Base-by-base conservation (phyloP, 2,888 invertebrate species). In the Amblyjoppa fuscipennis region DNA sequence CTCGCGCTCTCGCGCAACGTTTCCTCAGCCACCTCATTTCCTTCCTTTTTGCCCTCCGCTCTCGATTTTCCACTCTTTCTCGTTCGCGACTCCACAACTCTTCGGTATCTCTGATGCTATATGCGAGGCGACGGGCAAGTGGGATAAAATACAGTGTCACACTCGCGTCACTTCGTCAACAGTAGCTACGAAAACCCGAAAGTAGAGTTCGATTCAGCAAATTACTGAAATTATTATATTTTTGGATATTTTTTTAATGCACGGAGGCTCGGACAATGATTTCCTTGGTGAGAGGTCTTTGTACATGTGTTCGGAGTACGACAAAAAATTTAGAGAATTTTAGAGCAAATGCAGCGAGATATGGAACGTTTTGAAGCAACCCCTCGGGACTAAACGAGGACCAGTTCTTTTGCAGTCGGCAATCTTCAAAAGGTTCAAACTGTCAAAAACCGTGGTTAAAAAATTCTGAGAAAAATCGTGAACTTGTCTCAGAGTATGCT, bases 11-110 rank as follows among this genome's bases (percentile, higher is more conserved):
- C 41, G 38, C 53, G 1, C 61, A 61, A 34, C 61, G 59, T 53
- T 49, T 34, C 49, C 45, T n/a, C 38, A 75, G 49, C 49, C 75
- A 64, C 45, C 49, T 64, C 75, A 64, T 75, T 75, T 75, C 31
- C 75, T 75, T 75, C 41, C 41, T 74, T 61, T 68, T 66, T 66
- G 20, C n/a, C 2, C 20, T 41, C 66, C 61, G 34, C 16, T 45
- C 66, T 68, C 66, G 61, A 31, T 75, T 28, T 28, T 61, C 61
- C 61, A 61, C 49, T 61, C 31, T 34, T 56, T 73, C 73, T 49
- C 28, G 59, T 31, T 64, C 64, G 28, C 75, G 28, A 2, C 61
- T 64, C 31, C n/a, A 20, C 49, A 34, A 20, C 75, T 45, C 34
- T 31, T 34, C 59, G 41, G 6, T 41, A 41, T 51, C 31, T 68